Percentiles rank a stretch among this genome's conserved stretches.
These are phyloP conservation scores for Pycnonotus jocosus DNA, from an alignment of 2,113 vertebrate genomes.

Conservation along the genomic window DNA sequence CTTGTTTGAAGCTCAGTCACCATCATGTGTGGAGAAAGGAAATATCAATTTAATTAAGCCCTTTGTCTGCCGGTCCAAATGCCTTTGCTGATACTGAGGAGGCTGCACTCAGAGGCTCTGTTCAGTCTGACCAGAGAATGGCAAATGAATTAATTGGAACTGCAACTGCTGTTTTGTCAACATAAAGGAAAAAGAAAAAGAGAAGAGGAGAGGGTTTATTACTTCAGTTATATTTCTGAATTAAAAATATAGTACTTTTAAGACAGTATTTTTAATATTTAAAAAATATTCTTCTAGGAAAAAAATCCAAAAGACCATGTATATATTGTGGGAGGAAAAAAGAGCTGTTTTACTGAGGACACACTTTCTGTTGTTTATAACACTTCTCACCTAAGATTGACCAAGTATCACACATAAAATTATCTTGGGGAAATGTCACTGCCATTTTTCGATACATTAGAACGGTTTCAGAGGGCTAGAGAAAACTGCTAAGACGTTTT, in stretches of 20 bases:
- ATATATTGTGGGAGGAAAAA: rapidly evolving
- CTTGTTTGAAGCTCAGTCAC: neutral
- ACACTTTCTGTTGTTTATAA: neutral
- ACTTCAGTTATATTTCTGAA: neutral
- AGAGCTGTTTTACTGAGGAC: neutral
- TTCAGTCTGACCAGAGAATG: neutral
- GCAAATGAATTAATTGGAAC: neutral
- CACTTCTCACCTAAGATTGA: neutral
- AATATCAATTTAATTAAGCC: neutral
- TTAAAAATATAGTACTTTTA: neutral
- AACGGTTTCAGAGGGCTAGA: constrained; percentile 30
- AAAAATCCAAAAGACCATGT: rapidly evolving
- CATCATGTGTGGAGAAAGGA: neutral
- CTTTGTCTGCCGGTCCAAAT: neutral
- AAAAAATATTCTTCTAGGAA: neutral
- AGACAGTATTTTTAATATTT: neutral
- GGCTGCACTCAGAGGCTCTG: neutral
- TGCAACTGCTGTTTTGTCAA: neutral
- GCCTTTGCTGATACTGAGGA: neutral
- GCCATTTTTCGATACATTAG: constrained; percentile 28
- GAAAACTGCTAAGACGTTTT: constrained; percentile 40
- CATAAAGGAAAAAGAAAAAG: neutral
- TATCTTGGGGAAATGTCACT: constrained; percentile 31
- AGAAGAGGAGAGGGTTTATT: neutral
- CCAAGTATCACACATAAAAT: neutral